These are phyloP conservation scores for Carapus acus DNA, from an alignment of 2,797 vertebrate genomes.

Conservation along the genomic window DNA sequence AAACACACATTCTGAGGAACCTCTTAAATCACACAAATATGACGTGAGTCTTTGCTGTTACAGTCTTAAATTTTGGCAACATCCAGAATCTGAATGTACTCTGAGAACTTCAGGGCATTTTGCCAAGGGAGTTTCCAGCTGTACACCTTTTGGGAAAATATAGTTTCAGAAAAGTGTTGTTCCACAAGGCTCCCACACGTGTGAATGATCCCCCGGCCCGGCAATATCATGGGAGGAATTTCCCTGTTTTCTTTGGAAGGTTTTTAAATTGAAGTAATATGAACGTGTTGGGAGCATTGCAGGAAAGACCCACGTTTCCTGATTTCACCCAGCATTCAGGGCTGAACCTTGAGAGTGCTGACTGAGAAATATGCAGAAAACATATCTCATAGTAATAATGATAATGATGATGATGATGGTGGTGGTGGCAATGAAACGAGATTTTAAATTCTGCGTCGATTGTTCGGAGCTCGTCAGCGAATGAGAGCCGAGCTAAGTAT, in stretches of 20 bases:
- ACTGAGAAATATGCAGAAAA: not conserved
- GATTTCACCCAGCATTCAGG: not conserved
- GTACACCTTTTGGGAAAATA: not conserved
- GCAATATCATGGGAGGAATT: not conserved
- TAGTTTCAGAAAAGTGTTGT: not conserved
- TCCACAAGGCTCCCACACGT: not conserved
- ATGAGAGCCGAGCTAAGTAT: too few species aligned
- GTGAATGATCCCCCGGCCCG: not conserved
- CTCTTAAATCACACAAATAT: constrained; percentile 4
- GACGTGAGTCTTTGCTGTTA: not conserved
- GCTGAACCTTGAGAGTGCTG: not conserved
- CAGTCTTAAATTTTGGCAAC: not conserved
- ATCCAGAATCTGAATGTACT: too few species aligned
- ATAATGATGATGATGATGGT: too few species aligned
- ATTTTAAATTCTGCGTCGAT: too few species aligned
- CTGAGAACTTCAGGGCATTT: not conserved
- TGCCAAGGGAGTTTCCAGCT: not conserved
- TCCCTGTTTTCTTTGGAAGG: not conserved
- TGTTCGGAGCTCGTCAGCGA: too few species aligned
- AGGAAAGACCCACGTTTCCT: not conserved
- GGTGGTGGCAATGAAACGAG: too few species aligned
- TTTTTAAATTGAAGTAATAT: not conserved
- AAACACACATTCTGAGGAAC: constrained; percentile 27
- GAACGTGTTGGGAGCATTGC: not conserved
- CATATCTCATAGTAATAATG: too few species aligned